Percentiles rank a stretch among this genome's conserved stretches.
phyloP scores from a whole-genome alignment of 2,888 invertebrate genomes.

The Eupsilia transversa region DNA sequence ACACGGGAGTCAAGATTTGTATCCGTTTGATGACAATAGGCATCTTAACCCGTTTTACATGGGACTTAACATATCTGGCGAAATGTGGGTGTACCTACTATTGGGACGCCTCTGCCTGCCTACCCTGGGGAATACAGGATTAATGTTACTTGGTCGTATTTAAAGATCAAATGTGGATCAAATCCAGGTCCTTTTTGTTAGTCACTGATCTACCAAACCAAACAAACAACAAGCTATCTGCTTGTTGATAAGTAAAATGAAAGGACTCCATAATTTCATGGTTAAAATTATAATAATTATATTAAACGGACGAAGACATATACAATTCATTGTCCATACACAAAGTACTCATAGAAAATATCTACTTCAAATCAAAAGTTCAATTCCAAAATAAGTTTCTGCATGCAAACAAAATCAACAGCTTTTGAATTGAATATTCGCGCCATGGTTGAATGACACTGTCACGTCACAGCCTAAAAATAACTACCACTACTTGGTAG shows the following conservation, averaged over 20 bases:
- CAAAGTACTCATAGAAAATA: neutral
- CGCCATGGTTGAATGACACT: neutral
- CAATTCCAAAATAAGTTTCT: neutral
- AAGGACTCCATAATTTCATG: neutral
- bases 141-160: too few relatives aligned
- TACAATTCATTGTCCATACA: neutral
- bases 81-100: neutral
- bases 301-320: neutral
- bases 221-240: neutral
- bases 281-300: neutral
- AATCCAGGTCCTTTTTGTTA: too few relatives aligned
- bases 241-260: neutral
- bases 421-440: neutral
- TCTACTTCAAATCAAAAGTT: neutral
- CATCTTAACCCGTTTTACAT: neutral
- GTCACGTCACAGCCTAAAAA: conserved; percentile 7
- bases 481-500: conserved; percentile 12
- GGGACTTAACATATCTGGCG: neutral
- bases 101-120: too few relatives aligned
- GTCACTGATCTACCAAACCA: neutral
- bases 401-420: neutral
- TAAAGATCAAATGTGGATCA: too few relatives aligned
- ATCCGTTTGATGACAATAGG: neutral
- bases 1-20: neutral
- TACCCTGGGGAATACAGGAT: too few relatives aligned